These are phyloP conservation scores for Ciona savignyi DNA, from an alignment of 23 tunicate species.

Conservation along the genomic window DNA sequence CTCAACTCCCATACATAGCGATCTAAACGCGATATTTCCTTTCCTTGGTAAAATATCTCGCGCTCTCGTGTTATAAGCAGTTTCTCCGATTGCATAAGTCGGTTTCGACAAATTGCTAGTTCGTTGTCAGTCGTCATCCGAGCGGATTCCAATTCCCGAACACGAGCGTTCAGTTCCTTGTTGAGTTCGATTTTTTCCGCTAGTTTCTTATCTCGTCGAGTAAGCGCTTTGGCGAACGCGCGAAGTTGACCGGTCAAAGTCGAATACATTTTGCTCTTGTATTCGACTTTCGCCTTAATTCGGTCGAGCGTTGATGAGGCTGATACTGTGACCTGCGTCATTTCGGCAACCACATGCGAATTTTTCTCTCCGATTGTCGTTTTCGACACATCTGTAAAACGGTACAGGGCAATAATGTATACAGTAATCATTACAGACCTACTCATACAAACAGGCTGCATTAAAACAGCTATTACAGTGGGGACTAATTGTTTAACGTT, in stretches of 20 bases:
- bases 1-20: not conserved
- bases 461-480: too few species aligned
- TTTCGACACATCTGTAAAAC: not conserved
- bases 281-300: not conserved
- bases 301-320: not conserved
- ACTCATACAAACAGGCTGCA: too few species aligned
- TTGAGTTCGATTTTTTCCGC: slow-evolving; percentile 2
- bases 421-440: too few species aligned
- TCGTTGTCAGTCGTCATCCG: not conserved
- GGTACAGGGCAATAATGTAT: too few species aligned
- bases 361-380: not conserved
- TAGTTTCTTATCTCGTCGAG: not conserved
- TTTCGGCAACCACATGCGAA: not conserved
- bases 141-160: not conserved
- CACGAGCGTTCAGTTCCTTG: not conserved
- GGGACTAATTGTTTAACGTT: too few species aligned
- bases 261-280: slow-evolving; percentile 3
- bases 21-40: not conserved
- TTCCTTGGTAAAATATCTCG: not conserved
- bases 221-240: not conserved
- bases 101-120: not conserved
- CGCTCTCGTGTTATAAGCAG: not conserved
- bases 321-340: not conserved
- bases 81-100: not conserved
- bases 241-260: not conserved